Conservation (phyloP, 37 sponge, comb jelly and placozoan genomes). For the Tethya wilhelma region DNA sequence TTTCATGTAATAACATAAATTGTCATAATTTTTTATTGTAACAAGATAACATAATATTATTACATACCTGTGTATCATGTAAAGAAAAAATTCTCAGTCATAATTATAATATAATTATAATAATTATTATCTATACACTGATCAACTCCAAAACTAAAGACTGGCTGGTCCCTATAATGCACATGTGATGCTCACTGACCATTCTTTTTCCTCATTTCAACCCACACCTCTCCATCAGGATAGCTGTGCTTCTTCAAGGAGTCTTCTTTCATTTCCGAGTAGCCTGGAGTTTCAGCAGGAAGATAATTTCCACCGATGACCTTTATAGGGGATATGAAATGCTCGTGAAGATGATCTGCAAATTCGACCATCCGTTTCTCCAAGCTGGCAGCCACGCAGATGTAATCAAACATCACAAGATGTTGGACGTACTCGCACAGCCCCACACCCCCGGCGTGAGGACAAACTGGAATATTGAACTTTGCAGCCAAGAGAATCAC, state of each 20-base stretch:
- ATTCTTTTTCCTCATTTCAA: background rate
- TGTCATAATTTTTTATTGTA: too few species aligned
- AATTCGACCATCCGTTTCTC: slow-evolving; percentile 78
- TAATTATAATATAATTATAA: too few species aligned
- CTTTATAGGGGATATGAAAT: slow-evolving; percentile 63
- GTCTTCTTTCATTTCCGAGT: slow-evolving; percentile 78
- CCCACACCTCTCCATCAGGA: slow-evolving; percentile 84
- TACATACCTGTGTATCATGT: too few species aligned
- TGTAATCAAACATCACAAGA: slow-evolving; percentile 75
- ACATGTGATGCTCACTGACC: too few species aligned
- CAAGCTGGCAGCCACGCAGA: slow-evolving; percentile 72
- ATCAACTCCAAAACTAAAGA: too few species aligned
- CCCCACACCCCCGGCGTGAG: slow-evolving; percentile 94
- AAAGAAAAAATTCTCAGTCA: too few species aligned
- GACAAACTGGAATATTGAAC: slow-evolving; percentile 86
- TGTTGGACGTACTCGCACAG: slow-evolving; percentile 91
- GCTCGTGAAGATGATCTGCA: slow-evolving; percentile 90
- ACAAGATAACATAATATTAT: too few species aligned
- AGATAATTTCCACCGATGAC: slow-evolving; percentile 40
- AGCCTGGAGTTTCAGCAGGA: slow-evolving; percentile 67
- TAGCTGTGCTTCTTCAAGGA: slow-evolving; percentile 46
- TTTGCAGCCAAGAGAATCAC: slow-evolving; percentile 86
- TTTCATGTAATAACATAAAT: too few species aligned
- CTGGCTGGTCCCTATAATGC: too few species aligned
- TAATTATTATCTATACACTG: too few species aligned